phyloP scores from a whole-genome alignment of 2,888 invertebrate species.

The Cyclophora albipunctata region DNA sequence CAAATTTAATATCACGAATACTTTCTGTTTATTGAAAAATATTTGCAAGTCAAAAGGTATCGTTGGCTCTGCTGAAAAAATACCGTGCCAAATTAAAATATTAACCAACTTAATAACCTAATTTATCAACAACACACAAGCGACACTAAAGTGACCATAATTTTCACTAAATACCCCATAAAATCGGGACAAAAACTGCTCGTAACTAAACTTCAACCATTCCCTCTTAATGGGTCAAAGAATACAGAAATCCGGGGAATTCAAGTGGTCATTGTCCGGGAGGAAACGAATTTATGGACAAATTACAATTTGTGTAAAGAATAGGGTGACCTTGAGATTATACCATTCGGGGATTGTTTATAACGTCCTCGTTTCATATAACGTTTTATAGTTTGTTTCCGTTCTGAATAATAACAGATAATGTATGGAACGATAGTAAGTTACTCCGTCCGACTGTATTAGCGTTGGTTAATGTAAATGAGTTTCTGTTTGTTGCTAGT shows the following conservation, averaged over 20 bases:
- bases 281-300: constrained; percentile 33
- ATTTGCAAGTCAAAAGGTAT: too few species aligned
- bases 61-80: too few species aligned
- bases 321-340: constrained; percentile 13
- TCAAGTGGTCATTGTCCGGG: constrained; percentile 34
- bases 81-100: too few species aligned
- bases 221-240: constrained; percentile 35
- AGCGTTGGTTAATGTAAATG: background rate
- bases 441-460: constrained; percentile 3
- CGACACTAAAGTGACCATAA: constrained; percentile 28
- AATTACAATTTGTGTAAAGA: constrained; percentile 18
- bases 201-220: constrained; percentile 42
- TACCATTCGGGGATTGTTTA: too few species aligned
- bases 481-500: background rate
- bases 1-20: too few species aligned
- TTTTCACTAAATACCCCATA: constrained; percentile 42
- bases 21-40: too few species aligned
- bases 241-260: constrained; percentile 20
- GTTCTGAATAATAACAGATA: constrained; percentile 2
- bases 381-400: constrained; percentile 11
- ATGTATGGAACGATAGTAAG: too few species aligned
- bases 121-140: too few species aligned
- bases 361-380: background rate
- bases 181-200: constrained; percentile 38
- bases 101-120: too few species aligned